Conservation (phyloP, 2,888 invertebrate genomes). For the Cybosia mesomella region DNA sequence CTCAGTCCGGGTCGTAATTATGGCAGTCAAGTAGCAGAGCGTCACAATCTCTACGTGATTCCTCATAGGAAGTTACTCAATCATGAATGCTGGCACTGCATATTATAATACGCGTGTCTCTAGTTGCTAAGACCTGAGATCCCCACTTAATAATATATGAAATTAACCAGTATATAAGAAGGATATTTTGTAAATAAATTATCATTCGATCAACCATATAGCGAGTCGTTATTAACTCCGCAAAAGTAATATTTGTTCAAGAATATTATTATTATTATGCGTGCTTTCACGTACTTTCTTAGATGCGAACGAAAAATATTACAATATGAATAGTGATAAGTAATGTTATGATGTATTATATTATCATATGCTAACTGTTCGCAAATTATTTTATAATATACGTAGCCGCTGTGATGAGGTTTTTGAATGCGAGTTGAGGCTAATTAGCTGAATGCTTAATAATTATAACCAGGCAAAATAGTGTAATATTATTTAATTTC, state of each 20-base stretch:
- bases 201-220: too few species aligned
- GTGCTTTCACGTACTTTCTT: conserved; percentile 2
- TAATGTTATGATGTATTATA: neutral
- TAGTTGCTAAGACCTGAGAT: too few species aligned
- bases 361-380: neutral
- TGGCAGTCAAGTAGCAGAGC: too few species aligned
- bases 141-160: too few species aligned
- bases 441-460: conserved; percentile 6
- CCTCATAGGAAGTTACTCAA: too few species aligned
- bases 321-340: conserved; percentile 1
- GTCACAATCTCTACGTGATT: too few species aligned
- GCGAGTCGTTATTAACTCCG: too few species aligned
- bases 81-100: too few species aligned
- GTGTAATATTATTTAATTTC: conserved; percentile 2
- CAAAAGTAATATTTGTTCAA: neutral
- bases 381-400: neutral
- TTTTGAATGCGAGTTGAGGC: neutral
- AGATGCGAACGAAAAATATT: neutral
- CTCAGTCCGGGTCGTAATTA: neutral
- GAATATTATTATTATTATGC: neutral
- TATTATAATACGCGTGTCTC: too few species aligned
- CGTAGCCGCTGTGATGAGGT: neutral
- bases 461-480: conserved; percentile 2
- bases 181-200: too few species aligned
- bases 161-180: too few species aligned